These are phyloP conservation scores for Pogona vitticeps DNA, from an alignment of 2,113 vertebrate species.

Conservation along the genomic window DNA sequence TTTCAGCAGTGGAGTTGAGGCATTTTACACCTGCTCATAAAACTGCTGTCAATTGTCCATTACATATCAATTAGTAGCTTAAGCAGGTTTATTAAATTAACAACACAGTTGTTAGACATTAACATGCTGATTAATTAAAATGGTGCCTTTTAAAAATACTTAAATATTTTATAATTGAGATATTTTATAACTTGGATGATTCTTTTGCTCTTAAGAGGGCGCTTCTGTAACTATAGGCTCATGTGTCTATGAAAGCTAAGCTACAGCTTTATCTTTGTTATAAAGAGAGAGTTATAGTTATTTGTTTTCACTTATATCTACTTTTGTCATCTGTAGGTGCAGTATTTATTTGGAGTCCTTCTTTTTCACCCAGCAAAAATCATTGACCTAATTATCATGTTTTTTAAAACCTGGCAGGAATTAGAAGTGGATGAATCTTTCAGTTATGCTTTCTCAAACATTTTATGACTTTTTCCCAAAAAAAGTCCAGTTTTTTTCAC, in stretches of 20 bases:
- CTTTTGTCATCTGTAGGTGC: too few relatives aligned
- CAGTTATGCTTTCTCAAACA: too few relatives aligned
- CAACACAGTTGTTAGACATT: slow-evolving; percentile 60
- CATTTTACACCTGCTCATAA: slow-evolving; percentile 71
- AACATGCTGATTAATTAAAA: slow-evolving; percentile 69
- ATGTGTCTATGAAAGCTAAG: too few relatives aligned
- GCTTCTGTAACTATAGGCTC: slow-evolving; percentile 47
- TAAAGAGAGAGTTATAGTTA: too few relatives aligned
- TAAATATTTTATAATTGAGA: not conserved
- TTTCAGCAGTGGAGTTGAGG: slow-evolving; percentile 61
- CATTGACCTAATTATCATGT: too few relatives aligned
- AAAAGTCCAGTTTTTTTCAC: too few relatives aligned
- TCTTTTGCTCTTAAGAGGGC: slow-evolving; percentile 48
- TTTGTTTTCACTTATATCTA: too few relatives aligned
- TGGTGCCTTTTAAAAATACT: slow-evolving; percentile 52
- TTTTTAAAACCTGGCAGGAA: too few relatives aligned
- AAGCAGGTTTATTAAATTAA: slow-evolving; percentile 70
- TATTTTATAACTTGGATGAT: slow-evolving; percentile 63
- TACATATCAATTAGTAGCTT: slow-evolving; percentile 72
- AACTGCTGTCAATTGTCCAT: slow-evolving; percentile 66
- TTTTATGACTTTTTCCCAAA: too few relatives aligned
- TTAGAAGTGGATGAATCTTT: too few relatives aligned
- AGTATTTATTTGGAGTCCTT: not conserved
- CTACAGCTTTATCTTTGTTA: too few relatives aligned
- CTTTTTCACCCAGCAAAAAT: too few relatives aligned